Evolutionary conservation across 1,140 invertebrate species (phyloP).

Genomic region (Trialeurodes vaporariorum): DNA sequence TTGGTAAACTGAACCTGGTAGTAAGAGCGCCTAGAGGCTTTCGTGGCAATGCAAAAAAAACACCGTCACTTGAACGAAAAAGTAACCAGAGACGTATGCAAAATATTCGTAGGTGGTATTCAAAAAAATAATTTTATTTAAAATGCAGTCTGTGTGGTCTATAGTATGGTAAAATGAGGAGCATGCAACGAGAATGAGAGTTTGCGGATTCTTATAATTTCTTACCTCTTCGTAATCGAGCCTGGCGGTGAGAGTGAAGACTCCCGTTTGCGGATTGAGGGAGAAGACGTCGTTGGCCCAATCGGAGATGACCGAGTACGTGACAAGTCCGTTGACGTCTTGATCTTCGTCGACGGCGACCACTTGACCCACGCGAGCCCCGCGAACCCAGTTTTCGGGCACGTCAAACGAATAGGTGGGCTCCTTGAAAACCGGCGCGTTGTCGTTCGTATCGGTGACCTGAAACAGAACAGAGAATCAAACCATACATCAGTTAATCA

Average conservation of each 20-base stretch:
- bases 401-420: constrained; percentile 81
- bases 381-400: constrained; percentile 66
- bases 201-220: background rate
- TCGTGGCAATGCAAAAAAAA: too few relatives aligned
- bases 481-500: background rate
- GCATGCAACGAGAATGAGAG: background rate
- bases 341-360: constrained; percentile 70
- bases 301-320: constrained; percentile 78
- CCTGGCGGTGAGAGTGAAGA: constrained; percentile 74
- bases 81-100: too few relatives aligned
- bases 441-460: constrained; percentile 89
- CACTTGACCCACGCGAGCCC: constrained; percentile 68
- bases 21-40: too few relatives aligned
- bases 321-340: constrained; percentile 75
- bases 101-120: too few relatives aligned
- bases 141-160: too few relatives aligned
- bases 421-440: constrained; percentile 75
- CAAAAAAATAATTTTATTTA: too few relatives aligned
- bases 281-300: constrained; percentile 92
- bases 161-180: too few relatives aligned
- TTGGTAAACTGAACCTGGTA: too few relatives aligned
- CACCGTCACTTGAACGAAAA: too few relatives aligned
- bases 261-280: constrained; percentile 75
- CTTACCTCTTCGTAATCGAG: constrained; percentile 88
- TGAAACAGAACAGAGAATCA: constrained; percentile 35